These are phyloP conservation scores for Calosoma granatense DNA, from an alignment of 1,140 invertebrate genomes.

Conservation along the genomic window DNA sequence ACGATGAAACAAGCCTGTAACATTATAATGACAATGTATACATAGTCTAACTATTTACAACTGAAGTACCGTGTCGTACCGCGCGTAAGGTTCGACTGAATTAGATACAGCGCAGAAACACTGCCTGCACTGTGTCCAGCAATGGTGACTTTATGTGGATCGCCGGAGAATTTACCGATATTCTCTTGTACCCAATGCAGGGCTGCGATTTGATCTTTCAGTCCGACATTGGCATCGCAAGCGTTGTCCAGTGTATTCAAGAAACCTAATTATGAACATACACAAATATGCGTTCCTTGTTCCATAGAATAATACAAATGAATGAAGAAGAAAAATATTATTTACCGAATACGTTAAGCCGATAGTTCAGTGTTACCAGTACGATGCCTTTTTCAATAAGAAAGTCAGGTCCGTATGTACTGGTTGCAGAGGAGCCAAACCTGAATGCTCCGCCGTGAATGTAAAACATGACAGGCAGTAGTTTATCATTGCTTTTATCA, in stretches of 20 bases:
- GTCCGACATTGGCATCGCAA: constrained; percentile 51
- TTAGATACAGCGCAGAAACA: constrained; percentile 36
- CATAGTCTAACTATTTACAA: too few species aligned
- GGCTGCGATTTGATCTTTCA: constrained; percentile 53
- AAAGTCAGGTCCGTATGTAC: constrained; percentile 50
- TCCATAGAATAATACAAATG: background rate
- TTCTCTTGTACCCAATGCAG: constrained; percentile 52
- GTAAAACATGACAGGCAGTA: constrained; percentile 57
- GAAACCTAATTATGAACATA: background rate
- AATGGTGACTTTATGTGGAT: constrained; percentile 46
- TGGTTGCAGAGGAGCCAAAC: constrained; percentile 44
- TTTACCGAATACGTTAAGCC: constrained; percentile 47
- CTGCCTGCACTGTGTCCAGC: constrained; percentile 50
- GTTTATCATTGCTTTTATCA: background rate
- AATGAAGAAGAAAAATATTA: background rate
- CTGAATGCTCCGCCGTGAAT: constrained; percentile 62
- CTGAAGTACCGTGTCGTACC: too few species aligned
- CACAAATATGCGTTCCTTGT: too few species aligned
- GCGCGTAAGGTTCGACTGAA: constrained; percentile 33
- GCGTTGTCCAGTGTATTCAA: background rate
- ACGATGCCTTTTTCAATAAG: constrained; percentile 52
- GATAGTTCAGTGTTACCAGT: constrained; percentile 56
- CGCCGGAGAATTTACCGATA: constrained; percentile 54
- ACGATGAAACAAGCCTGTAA: constrained; percentile 39
- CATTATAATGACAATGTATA: too few species aligned